Evolutionary conservation across 2,888 invertebrate genomes (phyloP).

Genomic region (Caenorhabditis doughertyi): DNA sequence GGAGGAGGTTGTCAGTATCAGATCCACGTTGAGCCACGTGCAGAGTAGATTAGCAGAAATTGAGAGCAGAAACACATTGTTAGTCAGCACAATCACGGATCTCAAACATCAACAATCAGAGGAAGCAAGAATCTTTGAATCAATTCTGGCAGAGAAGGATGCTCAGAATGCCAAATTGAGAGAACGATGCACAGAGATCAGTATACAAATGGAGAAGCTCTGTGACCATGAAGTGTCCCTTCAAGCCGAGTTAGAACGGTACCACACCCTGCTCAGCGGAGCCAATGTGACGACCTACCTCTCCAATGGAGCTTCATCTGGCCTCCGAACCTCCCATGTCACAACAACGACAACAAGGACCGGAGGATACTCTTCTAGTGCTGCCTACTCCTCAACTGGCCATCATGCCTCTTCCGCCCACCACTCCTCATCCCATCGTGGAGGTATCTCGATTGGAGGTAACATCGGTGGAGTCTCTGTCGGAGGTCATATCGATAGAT

Average conservation of each 20-base stretch:
- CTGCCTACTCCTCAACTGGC: not conserved
- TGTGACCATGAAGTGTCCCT: slow-evolving; percentile 58
- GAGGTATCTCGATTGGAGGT: slow-evolving; percentile 10
- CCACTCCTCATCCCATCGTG: not conserved
- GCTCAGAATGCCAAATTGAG: slow-evolving; percentile 26
- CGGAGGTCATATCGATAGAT: slow-evolving; percentile 6
- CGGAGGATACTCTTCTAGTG: slow-evolving; percentile 31
- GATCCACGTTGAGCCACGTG: slow-evolving; percentile 20
- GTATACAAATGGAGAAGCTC: slow-evolving; percentile 57
- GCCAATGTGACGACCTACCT: slow-evolving; percentile 60
- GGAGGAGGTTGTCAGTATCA: slow-evolving; percentile 47
- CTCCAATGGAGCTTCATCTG: not conserved
- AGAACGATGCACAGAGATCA: slow-evolving; percentile 60
- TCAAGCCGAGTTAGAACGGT: slow-evolving; percentile 52
- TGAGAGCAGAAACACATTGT: slow-evolving; percentile 53
- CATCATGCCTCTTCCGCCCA: slow-evolving; percentile 3
- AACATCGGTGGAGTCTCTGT: not conserved
- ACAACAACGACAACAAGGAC: slow-evolving; percentile 31
- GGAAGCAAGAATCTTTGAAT: slow-evolving; percentile 42
- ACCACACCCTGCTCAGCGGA: slow-evolving; percentile 47
- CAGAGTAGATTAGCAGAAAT: slow-evolving; percentile 45
- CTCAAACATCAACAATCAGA: slow-evolving; percentile 33
- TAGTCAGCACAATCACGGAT: slow-evolving; percentile 39
- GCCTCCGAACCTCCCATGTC: slow-evolving; percentile 7
- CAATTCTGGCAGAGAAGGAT: slow-evolving; percentile 46